These are phyloP conservation scores for Echinops telfairi DNA, from an alignment of 2,113 vertebrate genomes.

Conservation along the genomic window DNA sequence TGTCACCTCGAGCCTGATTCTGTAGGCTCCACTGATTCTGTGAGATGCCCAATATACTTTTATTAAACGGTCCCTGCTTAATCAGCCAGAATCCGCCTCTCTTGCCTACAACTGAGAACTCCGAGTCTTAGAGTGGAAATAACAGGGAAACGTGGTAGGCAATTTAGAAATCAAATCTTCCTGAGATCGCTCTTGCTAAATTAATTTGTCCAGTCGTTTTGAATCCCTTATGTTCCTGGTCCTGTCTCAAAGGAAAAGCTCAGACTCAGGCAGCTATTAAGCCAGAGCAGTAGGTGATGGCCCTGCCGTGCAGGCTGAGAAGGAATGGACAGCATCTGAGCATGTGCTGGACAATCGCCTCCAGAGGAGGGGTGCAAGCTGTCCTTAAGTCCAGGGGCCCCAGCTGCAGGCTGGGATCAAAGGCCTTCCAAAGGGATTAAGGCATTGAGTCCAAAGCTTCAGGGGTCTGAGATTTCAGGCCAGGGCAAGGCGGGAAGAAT, in stretches of 20 bases:
- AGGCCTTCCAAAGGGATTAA: not conserved
- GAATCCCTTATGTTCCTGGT: not conserved
- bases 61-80: not conserved
- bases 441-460: not conserved
- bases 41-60: not conserved
- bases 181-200: slow-evolving; percentile 9
- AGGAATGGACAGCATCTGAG: not conserved
- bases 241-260: not conserved
- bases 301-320: not conserved
- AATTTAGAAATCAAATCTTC: not conserved
- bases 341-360: not conserved
- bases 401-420: not conserved
- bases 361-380: not conserved
- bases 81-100: not conserved
- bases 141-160: not conserved
- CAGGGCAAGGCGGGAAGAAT: not conserved
- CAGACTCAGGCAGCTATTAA: not conserved
- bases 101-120: not conserved
- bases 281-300: not conserved
- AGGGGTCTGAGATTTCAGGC: not conserved
- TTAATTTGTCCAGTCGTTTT: slow-evolving; percentile 30
- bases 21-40: not conserved
- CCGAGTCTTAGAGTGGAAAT: not conserved
- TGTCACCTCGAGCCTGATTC: slow-evolving; percentile 13
- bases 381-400: not conserved